Base-by-base conservation (phyloP, 2,113 vertebrate species). In the Poeciliopsis occidentalis region DNA sequence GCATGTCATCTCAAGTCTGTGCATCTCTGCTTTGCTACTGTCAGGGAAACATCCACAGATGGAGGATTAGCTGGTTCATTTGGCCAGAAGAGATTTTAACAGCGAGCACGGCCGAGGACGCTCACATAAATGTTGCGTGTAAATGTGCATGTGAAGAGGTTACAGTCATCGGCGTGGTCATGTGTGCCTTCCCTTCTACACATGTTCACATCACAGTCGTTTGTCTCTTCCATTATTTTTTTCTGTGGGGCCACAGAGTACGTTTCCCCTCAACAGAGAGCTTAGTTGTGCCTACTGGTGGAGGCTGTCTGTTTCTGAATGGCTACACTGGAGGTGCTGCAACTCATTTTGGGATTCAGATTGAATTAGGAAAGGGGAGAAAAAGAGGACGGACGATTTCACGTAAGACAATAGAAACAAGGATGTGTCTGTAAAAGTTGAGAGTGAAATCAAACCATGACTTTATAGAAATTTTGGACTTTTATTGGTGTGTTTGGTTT, bases 61-160 rank as follows among this genome's bases (percentile, higher is more conserved):
- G 76, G 82, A 71, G 60, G 78, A 89, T 87, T 83, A 88, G 79
- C 86, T 90, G 88, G 83, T 90, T 92, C 73, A 90, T 82, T 90
- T 90, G 72, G 75, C 89, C 76, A 78, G 74, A 67, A 84, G 85
- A 82, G 65, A 32, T 86, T 79, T 86, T 80, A 78, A 83, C 64
- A 75, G 79, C 62, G 24, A 73, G 64, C 77, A 72, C 32, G 30
- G 60, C 75, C 30, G 65, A 86, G 71, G 66, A 76, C 80, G 32
- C 30, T 31, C 71, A 67, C 72, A 66, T 73, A 75, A 64, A 67
- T 63, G 63, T 39, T 29, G 27, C 24, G 66, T 19, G 64, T 27
- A 26, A 34, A 63, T 75, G 54, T 44, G 62, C 51, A 31, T 67
- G 70, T 73, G 64, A 26, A 17, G 3, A 54, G 13, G 60, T n/a